Evolutionary conservation across 2,113 vertebrate species (phyloP).

Genomic region (Lamprologus lemairii): DNA sequence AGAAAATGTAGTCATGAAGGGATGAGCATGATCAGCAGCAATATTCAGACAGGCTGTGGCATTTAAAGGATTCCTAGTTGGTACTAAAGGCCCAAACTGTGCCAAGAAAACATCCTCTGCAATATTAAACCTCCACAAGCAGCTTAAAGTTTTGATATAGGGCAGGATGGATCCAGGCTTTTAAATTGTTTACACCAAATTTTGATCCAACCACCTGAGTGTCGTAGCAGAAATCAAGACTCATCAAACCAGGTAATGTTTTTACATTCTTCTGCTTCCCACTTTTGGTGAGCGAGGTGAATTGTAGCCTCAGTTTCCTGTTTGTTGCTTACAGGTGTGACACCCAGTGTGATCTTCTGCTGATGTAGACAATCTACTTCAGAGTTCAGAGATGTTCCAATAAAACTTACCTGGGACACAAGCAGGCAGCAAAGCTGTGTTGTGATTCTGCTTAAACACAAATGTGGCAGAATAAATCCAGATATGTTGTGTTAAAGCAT

Average conservation of each 20-base stretch:
- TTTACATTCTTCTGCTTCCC: neutral
- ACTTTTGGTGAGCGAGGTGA: neutral
- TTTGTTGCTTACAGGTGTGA: neutral
- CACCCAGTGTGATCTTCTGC: neutral
- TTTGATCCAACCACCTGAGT: neutral
- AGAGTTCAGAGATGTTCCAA: neutral
- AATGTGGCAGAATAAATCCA: neutral
- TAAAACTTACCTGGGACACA: neutral
- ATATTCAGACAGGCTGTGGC: neutral
- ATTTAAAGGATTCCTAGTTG: neutral
- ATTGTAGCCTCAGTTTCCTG: neutral
- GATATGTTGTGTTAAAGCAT: slow-evolving; percentile 1
- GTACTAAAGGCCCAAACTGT: neutral
- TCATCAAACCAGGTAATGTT: neutral
- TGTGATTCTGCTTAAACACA: neutral
- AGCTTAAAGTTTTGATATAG: neutral
- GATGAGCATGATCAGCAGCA: neutral
- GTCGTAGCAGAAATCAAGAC: neutral
- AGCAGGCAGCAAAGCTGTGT: neutral
- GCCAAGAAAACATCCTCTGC: neutral
- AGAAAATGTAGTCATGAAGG: neutral
- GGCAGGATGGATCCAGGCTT: neutral
- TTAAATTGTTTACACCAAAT: neutral
- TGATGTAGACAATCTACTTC: neutral
- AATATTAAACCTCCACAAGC: neutral